These are phyloP conservation scores for Dendrolimus houi DNA, from an alignment of 2,888 invertebrate genomes.

Conservation along the genomic window DNA sequence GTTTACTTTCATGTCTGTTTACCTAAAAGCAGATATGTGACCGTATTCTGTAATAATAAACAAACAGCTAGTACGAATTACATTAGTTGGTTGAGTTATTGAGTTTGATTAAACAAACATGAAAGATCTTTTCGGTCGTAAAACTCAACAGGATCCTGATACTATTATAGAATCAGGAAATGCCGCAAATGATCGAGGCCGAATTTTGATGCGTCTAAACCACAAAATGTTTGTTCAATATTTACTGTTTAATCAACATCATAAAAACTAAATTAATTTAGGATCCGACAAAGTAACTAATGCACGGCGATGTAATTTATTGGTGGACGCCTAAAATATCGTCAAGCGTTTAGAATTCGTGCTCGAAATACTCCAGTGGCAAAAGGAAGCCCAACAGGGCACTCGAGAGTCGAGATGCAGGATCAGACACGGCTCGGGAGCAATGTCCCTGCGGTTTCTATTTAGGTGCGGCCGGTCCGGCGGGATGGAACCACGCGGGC, in stretches of 20 bases:
- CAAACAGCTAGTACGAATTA: neutral
- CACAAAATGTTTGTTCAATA: conserved; percentile 20
- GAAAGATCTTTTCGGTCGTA: neutral
- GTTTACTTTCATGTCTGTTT: neutral
- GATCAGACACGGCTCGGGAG: conserved; percentile 60
- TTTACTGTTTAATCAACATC: conserved; percentile 24
- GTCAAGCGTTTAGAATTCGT: neutral
- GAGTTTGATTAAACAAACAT: neutral
- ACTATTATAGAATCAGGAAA: conserved; percentile 32
- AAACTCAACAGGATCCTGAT: conserved; percentile 6
- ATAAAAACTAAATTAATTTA: conserved; percentile 23
- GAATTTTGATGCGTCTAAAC: conserved; percentile 23
- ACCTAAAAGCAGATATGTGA: neutral
- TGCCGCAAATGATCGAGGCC: conserved; percentile 36
- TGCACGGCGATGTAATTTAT: conserved; percentile 7
- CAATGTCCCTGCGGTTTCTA: conserved; percentile 75
- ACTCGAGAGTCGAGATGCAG: conserved; percentile 55
- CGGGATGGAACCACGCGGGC: conserved; percentile 63
- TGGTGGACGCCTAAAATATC: conserved; percentile 1
- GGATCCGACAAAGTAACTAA: conserved; percentile 11
- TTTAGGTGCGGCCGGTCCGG: conserved; percentile 71
- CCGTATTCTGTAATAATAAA: neutral
- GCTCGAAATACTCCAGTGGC: conserved; percentile 17
- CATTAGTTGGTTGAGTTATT: neutral
- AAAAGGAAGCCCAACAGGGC: conserved; percentile 53